Evolutionary conservation across 2,888 invertebrate genomes (phyloP), one percentile per base, ranked within the genome.

Genomic region (Shargacucullia verbasci): DNA sequence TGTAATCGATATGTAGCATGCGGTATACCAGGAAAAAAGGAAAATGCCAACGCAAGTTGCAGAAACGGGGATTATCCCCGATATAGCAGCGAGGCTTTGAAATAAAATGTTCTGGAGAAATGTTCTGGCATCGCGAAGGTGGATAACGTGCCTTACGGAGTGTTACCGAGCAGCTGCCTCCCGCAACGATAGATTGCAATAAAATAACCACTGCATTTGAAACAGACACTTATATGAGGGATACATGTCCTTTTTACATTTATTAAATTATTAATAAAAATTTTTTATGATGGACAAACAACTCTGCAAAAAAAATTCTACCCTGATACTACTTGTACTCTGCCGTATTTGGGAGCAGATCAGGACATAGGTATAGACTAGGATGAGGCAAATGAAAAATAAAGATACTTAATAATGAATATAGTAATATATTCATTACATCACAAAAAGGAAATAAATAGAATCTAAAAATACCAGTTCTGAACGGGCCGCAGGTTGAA

Each of bases 41-140:
- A 76, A 68, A 62, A 66, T 71, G 64, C 71, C 48, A 59, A 79
- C 70, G 76, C 76, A 70, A 83, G 81, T 84, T 81, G 80, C 71
- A 84, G 81, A 81, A 84, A 78, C 77, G 78, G 73, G 83, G 86
- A 87, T 89, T 84, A 87, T 87, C 82, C 79, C 67, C 61, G 78
- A 78, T 83, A 84, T 85, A 84, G 82, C 81, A 79, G 65, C 72
- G 72, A 70, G 76, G 73, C 76, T 61, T 73, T 73, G 77, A 80
- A 75, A 82, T 86, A 85, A 86, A 87, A 85, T 65, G 81, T 76
- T 81, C 67, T 65, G 70, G 65, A 70, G 73, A 65, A 76, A 77
- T 73, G 74, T 73, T 65, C 65, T 71, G 59, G 71, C 59, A 66
- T 74, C 69, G 74, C 62, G 68, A 73, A 76, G 78, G 80, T 82